These are phyloP conservation scores for Piscicola geometra DNA, from an alignment of 2,888 invertebrate genomes.

Conservation along the genomic window DNA sequence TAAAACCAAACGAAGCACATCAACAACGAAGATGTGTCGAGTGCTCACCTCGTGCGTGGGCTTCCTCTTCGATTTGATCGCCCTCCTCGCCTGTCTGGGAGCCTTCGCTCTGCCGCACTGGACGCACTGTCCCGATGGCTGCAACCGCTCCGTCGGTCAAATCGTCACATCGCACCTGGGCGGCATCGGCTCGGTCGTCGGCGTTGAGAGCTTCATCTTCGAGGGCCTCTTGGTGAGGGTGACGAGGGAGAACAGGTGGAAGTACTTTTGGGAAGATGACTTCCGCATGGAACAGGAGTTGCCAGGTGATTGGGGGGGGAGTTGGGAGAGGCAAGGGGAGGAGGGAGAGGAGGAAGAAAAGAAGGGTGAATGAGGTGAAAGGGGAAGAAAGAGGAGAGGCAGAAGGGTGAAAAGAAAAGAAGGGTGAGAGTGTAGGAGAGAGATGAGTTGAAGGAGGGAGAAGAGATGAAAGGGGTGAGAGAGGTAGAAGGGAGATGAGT, in stretches of 20 bases:
- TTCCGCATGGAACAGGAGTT: conserved; percentile 33
- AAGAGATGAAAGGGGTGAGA: too few species aligned
- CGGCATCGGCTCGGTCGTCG: not conserved
- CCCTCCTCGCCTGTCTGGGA: conserved; percentile 29
- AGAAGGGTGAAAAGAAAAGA: not conserved
- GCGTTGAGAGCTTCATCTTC: not conserved
- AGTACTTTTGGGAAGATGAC: conserved; percentile 33
- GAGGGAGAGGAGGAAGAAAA: not conserved
- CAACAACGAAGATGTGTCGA: conserved; percentile 22
- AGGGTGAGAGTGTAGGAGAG: too few species aligned
- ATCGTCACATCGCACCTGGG: not conserved
- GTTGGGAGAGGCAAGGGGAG: not conserved
- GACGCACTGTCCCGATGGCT: conserved; percentile 19
- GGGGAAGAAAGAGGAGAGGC: not conserved
- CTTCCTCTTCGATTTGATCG: conserved; percentile 27
- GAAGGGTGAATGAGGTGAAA: not conserved
- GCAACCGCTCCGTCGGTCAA: not conserved
- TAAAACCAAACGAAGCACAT: too few species aligned
- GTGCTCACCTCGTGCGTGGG: conserved; percentile 28
- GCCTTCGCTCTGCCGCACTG: conserved; percentile 31
- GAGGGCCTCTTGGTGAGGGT: conserved; percentile 16
- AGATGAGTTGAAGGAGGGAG: too few species aligned
- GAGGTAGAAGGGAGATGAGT: too few species aligned
- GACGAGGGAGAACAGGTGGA: not conserved
- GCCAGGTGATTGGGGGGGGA: conserved; percentile 20